These are phyloP conservation scores for Crypturellus undulatus DNA, from an alignment of 2,113 vertebrate species.

Conservation along the genomic window DNA sequence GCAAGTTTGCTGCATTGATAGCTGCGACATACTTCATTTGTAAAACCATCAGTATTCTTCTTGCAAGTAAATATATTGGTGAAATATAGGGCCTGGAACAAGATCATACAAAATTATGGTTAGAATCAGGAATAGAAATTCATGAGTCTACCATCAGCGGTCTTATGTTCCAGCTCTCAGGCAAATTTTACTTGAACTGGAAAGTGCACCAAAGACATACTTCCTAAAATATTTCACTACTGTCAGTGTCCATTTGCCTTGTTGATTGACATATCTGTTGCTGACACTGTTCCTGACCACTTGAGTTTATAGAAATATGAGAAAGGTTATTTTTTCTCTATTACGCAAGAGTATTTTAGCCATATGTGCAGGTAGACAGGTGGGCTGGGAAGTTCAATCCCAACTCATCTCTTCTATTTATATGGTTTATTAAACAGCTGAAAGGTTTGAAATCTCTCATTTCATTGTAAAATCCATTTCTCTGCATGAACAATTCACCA, in stretches of 20 bases:
- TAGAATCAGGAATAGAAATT: slow-evolving; percentile 1
- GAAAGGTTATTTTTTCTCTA: slow-evolving; percentile 7
- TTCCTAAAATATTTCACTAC: not conserved
- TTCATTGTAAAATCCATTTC: slow-evolving; percentile 52
- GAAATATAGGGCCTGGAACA: not conserved
- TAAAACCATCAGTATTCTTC: not conserved
- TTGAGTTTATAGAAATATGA: not conserved
- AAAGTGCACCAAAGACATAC: not conserved
- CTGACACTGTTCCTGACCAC: not conserved
- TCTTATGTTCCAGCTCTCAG: not conserved
- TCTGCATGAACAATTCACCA: slow-evolving; percentile 43
- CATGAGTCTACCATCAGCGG: not conserved
- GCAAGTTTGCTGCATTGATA: not conserved
- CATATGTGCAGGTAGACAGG: slow-evolving; percentile 8
- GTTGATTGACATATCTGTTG: not conserved
- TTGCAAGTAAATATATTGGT: not conserved
- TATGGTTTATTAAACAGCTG: slow-evolving; percentile 54
- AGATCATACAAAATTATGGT: not conserved
- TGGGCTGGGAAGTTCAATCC: slow-evolving; percentile 31
- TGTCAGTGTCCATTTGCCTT: not conserved
- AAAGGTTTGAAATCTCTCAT: slow-evolving; percentile 49
- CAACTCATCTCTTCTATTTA: slow-evolving; percentile 32
- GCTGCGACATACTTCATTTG: not conserved
- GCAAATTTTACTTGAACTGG: not conserved
- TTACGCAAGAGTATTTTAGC: slow-evolving; percentile 16